These are phyloP conservation scores for Camponotus pennsylvanicus DNA, from an alignment of 1,140 invertebrate genomes.

Conservation along the genomic window DNA sequence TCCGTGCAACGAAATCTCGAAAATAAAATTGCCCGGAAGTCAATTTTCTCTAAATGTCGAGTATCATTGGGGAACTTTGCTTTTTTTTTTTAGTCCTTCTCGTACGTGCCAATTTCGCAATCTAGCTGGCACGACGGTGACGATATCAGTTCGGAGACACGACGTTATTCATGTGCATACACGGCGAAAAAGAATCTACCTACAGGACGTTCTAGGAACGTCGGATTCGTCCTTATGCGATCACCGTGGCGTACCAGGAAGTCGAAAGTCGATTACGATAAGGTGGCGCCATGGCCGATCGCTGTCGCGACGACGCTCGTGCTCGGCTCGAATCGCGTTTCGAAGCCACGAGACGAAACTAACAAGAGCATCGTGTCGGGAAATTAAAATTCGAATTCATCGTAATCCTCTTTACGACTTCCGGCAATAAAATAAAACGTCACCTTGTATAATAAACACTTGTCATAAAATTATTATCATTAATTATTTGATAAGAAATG, in stretches of 20 bases:
- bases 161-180: slow-evolving; percentile 29
- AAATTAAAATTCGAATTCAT: slow-evolving; percentile 16
- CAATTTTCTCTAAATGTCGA: slow-evolving; percentile 17
- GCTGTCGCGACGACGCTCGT: slow-evolving; percentile 36
- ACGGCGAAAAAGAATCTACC: slow-evolving; percentile 29
- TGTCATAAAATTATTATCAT: not conserved
- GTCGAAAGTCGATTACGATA: slow-evolving; percentile 66
- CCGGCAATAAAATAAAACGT: slow-evolving; percentile 12
- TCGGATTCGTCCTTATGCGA: slow-evolving; percentile 63
- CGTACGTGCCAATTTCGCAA: slow-evolving; percentile 24
- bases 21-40: slow-evolving; percentile 5
- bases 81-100: not conserved
- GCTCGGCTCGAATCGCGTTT: slow-evolving; percentile 1
- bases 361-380: not conserved
- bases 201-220: slow-evolving; percentile 59
- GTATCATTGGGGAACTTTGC: not conserved
- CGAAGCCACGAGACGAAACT: not conserved
- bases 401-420: slow-evolving; percentile 5
- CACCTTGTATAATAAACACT: not conserved
- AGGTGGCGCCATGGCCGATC: slow-evolving; percentile 65
- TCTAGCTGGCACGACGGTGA: not conserved
- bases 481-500: not conserved
- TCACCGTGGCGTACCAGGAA: slow-evolving; percentile 64
- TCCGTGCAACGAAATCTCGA: no score
- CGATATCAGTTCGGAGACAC: slow-evolving; percentile 26